phyloP scores from a whole-genome alignment of 30 jellyfish, hydroid and myxozoan species.

The Turritopsis dohrnii region DNA sequence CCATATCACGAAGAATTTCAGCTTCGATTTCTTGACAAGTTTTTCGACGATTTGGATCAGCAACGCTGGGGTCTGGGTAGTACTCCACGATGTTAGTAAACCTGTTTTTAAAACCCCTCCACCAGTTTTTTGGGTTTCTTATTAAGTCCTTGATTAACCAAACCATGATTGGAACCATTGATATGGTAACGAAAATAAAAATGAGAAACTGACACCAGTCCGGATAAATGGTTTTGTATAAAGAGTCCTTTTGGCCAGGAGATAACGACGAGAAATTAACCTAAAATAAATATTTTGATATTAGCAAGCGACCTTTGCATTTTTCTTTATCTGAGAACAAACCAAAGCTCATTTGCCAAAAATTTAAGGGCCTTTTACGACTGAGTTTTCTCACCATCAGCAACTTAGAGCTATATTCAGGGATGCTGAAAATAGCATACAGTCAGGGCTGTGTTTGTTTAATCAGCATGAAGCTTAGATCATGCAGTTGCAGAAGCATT shows the following conservation, averaged over 20 bases:
- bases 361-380: too few relatives aligned
- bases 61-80: slow-evolving; percentile 78
- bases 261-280: slow-evolving; percentile 36
- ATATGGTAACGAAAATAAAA: slow-evolving; percentile 41
- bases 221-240: slow-evolving; percentile 50
- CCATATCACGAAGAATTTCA: slow-evolving; percentile 41
- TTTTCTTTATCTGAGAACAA: too few relatives aligned
- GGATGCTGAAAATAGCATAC: too few relatives aligned
- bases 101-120: background rate
- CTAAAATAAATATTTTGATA: slow-evolving; percentile 21
- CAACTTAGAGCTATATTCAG: too few relatives aligned
- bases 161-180: slow-evolving; percentile 53
- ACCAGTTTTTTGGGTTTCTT: slow-evolving; percentile 6
- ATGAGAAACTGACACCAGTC: slow-evolving; percentile 88
- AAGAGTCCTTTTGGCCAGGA: slow-evolving; percentile 56
- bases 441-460: too few relatives aligned
- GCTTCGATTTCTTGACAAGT: slow-evolving; percentile 50
- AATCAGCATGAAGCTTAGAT: too few relatives aligned
- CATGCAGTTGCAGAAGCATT: too few relatives aligned
- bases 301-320: too few relatives aligned
- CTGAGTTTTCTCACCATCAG: too few relatives aligned
- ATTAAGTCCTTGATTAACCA: slow-evolving; percentile 38
- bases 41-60: slow-evolving; percentile 59
- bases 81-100: slow-evolving; percentile 36
- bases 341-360: too few relatives aligned